Evolutionary conservation across 2,113 vertebrate species (phyloP), one percentile per base, ranked within the genome.

Genomic region (Strix aluco): DNA sequence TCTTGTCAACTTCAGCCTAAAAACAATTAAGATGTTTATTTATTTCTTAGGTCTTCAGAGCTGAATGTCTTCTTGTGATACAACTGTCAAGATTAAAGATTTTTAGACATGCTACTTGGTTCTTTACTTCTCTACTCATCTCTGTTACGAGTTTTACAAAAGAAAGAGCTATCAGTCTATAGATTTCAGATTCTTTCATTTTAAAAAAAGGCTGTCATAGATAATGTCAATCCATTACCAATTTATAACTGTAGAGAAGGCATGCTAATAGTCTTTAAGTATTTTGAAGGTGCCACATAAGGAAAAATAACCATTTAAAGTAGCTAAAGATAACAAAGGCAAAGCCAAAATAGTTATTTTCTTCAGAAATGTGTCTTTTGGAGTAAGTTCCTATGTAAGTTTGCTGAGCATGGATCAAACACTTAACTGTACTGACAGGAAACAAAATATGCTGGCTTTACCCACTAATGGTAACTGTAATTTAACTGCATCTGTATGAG

Each of bases 1-100:
- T 99, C 96, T 98, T 98, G 98, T 99, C 99, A 75, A 99, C 99
- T 86, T 99, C 99, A 96, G 98, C 95, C 99, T 99, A 94, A 77
- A 96, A 95, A 73, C 59, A 97, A 88, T 94, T 54, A 81, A 89
- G 57, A 61, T 15, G 25, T 80, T 90, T 81, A 5, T 81, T 81
- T 72, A 70, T 49, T 90, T 86, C 40, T 74, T 74, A 72, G 32
- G 27, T 71, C 46, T 79, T 7, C 0, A 72, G 49, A 86, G 11
- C 26, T 40, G 16, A 54, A 51, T 38, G 34, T 57, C 36, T 11
- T 58, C 52, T 83, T 94, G 62, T n/a, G 11, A 82, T 57, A 69
- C 13, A 85, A 34, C 32, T 58, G 54, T 72, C n/a, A n/a, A 71
- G 51, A 74, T 30, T 9, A 70, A 91, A 55, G 52, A 62, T 25